These are phyloP conservation scores for Phaethon lepturus DNA, from an alignment of 2,113 vertebrate species.

Conservation along the genomic window DNA sequence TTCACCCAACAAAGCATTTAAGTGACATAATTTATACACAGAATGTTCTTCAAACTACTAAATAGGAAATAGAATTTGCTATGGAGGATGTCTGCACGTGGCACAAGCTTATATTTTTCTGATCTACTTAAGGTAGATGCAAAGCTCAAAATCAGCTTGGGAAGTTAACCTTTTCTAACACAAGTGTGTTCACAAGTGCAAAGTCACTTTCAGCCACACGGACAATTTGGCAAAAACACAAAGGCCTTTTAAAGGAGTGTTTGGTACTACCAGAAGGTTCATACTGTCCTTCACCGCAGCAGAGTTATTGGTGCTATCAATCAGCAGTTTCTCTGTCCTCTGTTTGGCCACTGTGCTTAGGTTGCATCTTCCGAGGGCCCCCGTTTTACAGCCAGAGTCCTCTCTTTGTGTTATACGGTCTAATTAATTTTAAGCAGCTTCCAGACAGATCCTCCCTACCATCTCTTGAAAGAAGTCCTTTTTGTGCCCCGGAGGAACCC, in stretches of 20 bases:
- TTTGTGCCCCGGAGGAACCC: not conserved
- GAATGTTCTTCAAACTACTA: not conserved
- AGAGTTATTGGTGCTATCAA: not conserved
- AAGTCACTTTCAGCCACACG: not conserved
- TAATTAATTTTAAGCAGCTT: not conserved
- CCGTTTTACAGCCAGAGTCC: not conserved
- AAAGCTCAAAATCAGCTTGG: not conserved
- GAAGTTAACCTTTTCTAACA: not conserved
- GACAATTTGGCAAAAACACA: not conserved
- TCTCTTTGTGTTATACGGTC: not conserved
- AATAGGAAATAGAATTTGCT: not conserved
- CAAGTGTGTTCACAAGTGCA: not conserved
- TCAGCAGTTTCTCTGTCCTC: not conserved
- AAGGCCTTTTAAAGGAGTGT: not conserved
- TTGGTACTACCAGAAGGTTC: not conserved
- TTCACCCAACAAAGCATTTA: not conserved
- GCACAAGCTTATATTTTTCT: not conserved
- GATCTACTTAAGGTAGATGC: not conserved
- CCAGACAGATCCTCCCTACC: not conserved
- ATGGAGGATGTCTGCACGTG: fast-evolving
- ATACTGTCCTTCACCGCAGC: not conserved
- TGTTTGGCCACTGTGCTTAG: not conserved
- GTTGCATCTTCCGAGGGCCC: not conserved
- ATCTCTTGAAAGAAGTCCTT: not conserved
- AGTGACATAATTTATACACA: not conserved